Base-by-base conservation (phyloP, 2,113 vertebrate species). In the Lasiurus borealis region DNA sequence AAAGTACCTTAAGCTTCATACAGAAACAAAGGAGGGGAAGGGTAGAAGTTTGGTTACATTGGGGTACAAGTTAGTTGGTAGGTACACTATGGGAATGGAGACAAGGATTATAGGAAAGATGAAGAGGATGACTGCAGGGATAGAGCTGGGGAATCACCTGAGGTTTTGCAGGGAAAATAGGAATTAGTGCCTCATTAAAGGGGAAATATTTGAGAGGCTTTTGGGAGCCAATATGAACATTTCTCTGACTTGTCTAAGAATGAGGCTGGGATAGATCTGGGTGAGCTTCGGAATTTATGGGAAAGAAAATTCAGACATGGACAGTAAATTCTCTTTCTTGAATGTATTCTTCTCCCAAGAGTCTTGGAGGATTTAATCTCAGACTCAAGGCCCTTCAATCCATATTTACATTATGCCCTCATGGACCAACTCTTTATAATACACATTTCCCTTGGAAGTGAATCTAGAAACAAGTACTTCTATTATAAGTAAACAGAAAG, bases 401-500 rank as follows among this genome's bases (percentile, higher is more conserved):
- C 69, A 34, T 73, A 73, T 46, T 83, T 68, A 27, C 9, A 25
- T 73, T 29, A 36, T 34, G n/a, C 14, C 71, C 40, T 4, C 62
- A 80, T 25, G 76, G 40, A 76, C n/a, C 73, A 73, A 78, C 46
- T 82, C 62, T 88, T 29, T 77, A n/a, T 23, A 16, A 13, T 12
- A 50, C 40, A 81, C 31, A 75, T 76, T 87, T 91, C 64, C 36
- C 44, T 85, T 71, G 21, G 57, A 90, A 94, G 77, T 75, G 46
- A 93, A n/a, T 94, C 92, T 85, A 88, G 76, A 75, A 91, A 88
- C 13, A 46, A 80, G 8, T 57, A 78, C 52, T 44, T 82, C n/a
- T 69, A 15, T 85, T 59, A 84, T 36, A 77, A 91, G 88, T 36
- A 95, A 57, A 44, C 36, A 69, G 31, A 87, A 96, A 66, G 11